phyloP scores from a whole-genome alignment of 2,797 vertebrate genomes.

The Basileuterus tristriatus region DNA sequence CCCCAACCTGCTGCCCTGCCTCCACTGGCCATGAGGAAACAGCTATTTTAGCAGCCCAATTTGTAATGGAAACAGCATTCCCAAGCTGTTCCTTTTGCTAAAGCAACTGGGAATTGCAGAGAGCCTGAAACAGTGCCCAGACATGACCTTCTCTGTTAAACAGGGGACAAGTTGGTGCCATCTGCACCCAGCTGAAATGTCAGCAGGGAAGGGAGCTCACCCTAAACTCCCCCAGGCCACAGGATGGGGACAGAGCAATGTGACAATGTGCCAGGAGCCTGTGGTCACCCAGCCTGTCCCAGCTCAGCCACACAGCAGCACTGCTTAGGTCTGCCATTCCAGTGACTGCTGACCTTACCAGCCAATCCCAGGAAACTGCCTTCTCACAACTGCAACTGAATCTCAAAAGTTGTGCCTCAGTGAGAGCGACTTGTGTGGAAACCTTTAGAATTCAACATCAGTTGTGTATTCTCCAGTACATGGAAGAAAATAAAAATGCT shows the following conservation, averaged over 20 bases:
- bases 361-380: neutral
- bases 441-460: neutral
- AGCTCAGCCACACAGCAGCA: neutral
- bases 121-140: neutral
- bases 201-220: neutral
- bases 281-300: neutral
- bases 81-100: neutral
- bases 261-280: accelerated
- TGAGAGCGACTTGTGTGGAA: neutral
- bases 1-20: neutral
- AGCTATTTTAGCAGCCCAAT: neutral
- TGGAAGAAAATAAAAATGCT: neutral
- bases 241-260: accelerated
- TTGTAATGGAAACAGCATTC: neutral
- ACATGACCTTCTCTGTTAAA: neutral
- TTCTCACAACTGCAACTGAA: neutral
- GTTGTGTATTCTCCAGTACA: neutral
- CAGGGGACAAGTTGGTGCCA: neutral
- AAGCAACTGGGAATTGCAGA: neutral
- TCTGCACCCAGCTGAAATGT: neutral
- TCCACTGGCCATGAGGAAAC: neutral
- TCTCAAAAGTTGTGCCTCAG: neutral
- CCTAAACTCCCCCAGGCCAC: neutral
- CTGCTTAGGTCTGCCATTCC: neutral
- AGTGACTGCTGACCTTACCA: neutral